A percentile compares a stretch with the other conserved stretches of the same genome.
Conservation (phyloP, 2,888 invertebrate genomes). For the Zonitis immaculata region DNA sequence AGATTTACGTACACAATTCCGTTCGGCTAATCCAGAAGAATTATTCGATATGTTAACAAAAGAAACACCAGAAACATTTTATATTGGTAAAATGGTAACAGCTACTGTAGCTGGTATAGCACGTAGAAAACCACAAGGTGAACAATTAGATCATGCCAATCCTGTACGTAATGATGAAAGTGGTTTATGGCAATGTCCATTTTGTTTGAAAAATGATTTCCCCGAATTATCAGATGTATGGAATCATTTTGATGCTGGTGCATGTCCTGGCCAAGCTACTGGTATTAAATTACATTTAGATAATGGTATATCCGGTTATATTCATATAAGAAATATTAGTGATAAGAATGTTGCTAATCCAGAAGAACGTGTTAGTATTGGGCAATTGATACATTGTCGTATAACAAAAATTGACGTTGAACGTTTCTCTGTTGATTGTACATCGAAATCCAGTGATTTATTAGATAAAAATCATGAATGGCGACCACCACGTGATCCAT, state of each 20-base stretch:
- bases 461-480: slow-evolving; percentile 86
- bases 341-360: slow-evolving; percentile 92
- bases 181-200: slow-evolving; percentile 96
- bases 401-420: slow-evolving; percentile 96
- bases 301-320: slow-evolving; percentile 84
- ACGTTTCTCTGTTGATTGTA: slow-evolving; percentile 87
- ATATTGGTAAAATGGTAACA: slow-evolving; percentile 79
- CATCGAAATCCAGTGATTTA: slow-evolving; percentile 89
- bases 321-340: slow-evolving; percentile 89
- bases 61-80: slow-evolving; percentile 92
- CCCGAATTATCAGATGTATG: slow-evolving; percentile 95
- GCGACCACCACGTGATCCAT: slow-evolving; percentile 82
- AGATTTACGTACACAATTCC: slow-evolving; percentile 75
- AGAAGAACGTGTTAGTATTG: slow-evolving; percentile 81
- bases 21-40: slow-evolving; percentile 78
- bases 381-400: slow-evolving; percentile 80
- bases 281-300: slow-evolving; percentile 88
- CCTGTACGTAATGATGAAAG: slow-evolving; percentile 93
- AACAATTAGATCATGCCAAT: slow-evolving; percentile 92
- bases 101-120: slow-evolving; percentile 71
- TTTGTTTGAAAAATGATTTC: slow-evolving; percentile 93
- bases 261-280: slow-evolving; percentile 92
- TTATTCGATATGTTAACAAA: slow-evolving; percentile 93
- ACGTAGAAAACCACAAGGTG: slow-evolving; percentile 84
- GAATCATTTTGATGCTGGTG: slow-evolving; percentile 96